Conservation (phyloP, 2,888 invertebrate genomes). For the Tachina lurida region DNA sequence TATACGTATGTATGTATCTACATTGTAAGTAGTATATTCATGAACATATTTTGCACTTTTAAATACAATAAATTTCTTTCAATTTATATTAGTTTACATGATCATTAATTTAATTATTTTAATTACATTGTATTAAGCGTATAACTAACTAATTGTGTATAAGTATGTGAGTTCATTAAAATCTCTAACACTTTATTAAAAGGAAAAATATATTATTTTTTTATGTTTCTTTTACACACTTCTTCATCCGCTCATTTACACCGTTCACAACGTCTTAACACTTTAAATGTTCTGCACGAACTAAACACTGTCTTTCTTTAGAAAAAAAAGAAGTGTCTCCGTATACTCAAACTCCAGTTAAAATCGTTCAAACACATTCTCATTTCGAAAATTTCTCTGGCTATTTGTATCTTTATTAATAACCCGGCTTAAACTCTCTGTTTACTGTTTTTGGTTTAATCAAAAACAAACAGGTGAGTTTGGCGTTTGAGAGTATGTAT, state of each 20-base stretch:
- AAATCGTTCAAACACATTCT: conserved; percentile 12
- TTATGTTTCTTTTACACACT: conserved; percentile 28
- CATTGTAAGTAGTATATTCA: neutral
- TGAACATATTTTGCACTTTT: conserved; percentile 22
- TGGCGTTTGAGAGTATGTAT: neutral
- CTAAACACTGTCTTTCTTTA: conserved; percentile 52
- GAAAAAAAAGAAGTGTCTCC: conserved; percentile 22
- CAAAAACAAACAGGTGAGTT: conserved; percentile 46
- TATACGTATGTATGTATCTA: neutral
- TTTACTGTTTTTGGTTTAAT: conserved; percentile 47
- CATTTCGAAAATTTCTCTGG: neutral
- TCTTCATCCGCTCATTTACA: neutral
- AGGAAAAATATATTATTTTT: conserved; percentile 10
- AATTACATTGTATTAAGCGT: conserved; percentile 27
- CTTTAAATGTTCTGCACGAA: conserved; percentile 64
- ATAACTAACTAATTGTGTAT: conserved; percentile 17
- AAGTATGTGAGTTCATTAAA: conserved; percentile 19
- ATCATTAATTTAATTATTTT: conserved; percentile 38
- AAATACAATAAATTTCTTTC: neutral
- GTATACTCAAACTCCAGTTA: neutral
- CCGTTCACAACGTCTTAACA: conserved; percentile 53
- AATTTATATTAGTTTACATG: neutral
- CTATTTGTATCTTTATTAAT: neutral
- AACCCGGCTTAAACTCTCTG: conserved; percentile 64
- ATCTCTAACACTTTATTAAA: conserved; percentile 26